phyloP scores from a whole-genome alignment of 2,888 invertebrate species.

The Lissocephala sabroskyi region DNA sequence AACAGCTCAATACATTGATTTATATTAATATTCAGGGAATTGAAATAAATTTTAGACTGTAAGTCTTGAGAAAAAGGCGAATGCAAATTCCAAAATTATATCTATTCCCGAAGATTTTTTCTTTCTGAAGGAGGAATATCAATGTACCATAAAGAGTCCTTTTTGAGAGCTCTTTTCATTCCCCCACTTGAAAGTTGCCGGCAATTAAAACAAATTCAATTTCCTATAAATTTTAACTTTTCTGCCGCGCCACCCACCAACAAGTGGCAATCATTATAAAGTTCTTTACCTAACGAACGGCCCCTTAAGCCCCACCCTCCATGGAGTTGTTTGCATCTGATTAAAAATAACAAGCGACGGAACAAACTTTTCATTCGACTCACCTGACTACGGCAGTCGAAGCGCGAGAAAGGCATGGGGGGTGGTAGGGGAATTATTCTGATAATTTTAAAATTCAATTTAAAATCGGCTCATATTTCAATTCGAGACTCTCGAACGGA shows the following conservation, averaged over 20 bases:
- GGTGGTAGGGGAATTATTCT: slow-evolving; percentile 7
- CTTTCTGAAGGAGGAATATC: too few relatives aligned
- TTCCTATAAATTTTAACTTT: slow-evolving; percentile 38
- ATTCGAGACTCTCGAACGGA: slow-evolving; percentile 13
- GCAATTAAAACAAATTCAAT: not conserved
- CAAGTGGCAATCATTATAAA: slow-evolving; percentile 40
- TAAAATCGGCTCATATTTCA: slow-evolving; percentile 48
- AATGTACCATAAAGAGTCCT: too few relatives aligned
- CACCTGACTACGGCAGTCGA: not conserved
- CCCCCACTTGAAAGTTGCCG: too few relatives aligned
- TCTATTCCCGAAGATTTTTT: too few relatives aligned
- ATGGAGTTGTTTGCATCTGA: slow-evolving; percentile 52
- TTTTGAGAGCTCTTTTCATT: too few relatives aligned
- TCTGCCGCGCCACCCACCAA: slow-evolving; percentile 8
- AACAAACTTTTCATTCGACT: slow-evolving; percentile 1
- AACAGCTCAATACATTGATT: too few relatives aligned
- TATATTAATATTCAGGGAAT: too few relatives aligned
- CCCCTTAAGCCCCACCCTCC: not conserved
- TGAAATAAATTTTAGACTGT: too few relatives aligned
- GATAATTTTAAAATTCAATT: slow-evolving; percentile 51
- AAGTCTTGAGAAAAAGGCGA: too few relatives aligned
- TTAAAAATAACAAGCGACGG: slow-evolving; percentile 39
- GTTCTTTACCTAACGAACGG: not conserved
- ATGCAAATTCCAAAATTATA: too few relatives aligned
- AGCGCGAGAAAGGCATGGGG: not conserved